Base-by-base conservation (phyloP, 2,797 vertebrate species). In the Neosalanx taihuensis region DNA sequence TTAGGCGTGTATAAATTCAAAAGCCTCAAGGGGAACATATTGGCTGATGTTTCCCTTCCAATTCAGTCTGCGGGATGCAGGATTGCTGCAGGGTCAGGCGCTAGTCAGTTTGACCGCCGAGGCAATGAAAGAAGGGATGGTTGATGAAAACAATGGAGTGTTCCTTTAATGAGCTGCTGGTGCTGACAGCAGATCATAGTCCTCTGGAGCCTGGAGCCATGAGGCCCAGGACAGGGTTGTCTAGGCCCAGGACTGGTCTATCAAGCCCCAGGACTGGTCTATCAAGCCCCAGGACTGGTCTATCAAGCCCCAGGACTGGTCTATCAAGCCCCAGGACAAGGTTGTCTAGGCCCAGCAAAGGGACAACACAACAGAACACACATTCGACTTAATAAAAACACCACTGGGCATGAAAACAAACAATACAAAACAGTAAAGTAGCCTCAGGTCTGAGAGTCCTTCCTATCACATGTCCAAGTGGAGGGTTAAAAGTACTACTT, bases 31-130 rank as follows among this genome's bases (percentile, higher is more conserved):
- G 76, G 74, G 67, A 64, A 79, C 81, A 78, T 72, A 79, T 71
- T 67, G 77, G 77, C 71, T 74, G 74, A 72, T 74, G 81, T 64
- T 77, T 87, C 81, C 83, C 80, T 85, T 89, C 81, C 51, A 83
- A 83, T 62, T 72, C 74, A 56, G 64, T 74, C 58, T 67, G 57
- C 64, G 18, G 61, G 71, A 64, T 41, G 67, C 20, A 76, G 53
- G 29, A 46, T 59, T 30, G 35, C 53, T 35, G 53, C 57, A 30
- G 31, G 63, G 12, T 30, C 67, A 76, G 71, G 69, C 70, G 70
- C 60, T 69, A 26, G 75, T 67, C 33, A 58, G 68, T 70, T 79
- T 51, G 33, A 73, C 69, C 70, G 15, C 31, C 41, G 67, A 56
- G 69, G 69, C 31, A 67, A 72, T 67, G 72, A 64, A 71, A 82